phyloP scores from a whole-genome alignment of 2,113 vertebrate species.

The Ophthalmolycus amberensis region DNA sequence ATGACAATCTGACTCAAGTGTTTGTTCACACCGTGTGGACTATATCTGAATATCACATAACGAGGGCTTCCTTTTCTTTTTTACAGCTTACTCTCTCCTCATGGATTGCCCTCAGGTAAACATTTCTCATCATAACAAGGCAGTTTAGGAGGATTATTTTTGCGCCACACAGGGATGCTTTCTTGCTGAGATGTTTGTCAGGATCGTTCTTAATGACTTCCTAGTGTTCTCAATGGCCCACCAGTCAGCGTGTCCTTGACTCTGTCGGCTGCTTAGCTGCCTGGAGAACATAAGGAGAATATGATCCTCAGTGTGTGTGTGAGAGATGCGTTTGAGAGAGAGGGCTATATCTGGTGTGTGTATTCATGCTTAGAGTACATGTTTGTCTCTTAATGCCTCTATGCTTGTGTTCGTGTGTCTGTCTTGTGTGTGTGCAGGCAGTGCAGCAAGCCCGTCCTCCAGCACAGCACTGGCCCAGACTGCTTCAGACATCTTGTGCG shows the following conservation, averaged over 20 bases:
- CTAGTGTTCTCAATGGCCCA: conserved; percentile 58
- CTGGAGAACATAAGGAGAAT: conserved; percentile 43
- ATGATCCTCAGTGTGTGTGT: conserved; percentile 7
- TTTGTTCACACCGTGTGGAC: conserved; percentile 35
- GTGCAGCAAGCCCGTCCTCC: conserved; percentile 41
- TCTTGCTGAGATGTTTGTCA: conserved; percentile 48
- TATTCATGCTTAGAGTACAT: conserved; percentile 21
- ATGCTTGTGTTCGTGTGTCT: conserved; percentile 23
- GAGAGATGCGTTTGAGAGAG: background rate
- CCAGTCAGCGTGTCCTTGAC: conserved; percentile 67
- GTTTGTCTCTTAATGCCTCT: conserved; percentile 6
- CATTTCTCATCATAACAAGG: conserved; percentile 66
- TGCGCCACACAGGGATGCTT: conserved; percentile 39
- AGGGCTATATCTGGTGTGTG: conserved; percentile 1
- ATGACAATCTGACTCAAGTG: conserved; percentile 40
- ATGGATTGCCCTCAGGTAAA: conserved; percentile 36
- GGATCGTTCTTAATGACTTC: conserved; percentile 61
- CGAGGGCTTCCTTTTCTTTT: background rate
- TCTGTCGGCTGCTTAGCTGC: conserved; percentile 52
- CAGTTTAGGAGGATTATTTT: conserved; percentile 56
- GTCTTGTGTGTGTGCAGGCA: conserved; percentile 22
- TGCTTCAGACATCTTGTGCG: conserved; percentile 72
- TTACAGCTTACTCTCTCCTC: conserved; percentile 24
- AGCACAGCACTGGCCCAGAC: conserved; percentile 22
- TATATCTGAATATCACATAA: conserved; percentile 43